Conservation (phyloP, 2,888 invertebrate species). For the Podabrus alpinus region DNA sequence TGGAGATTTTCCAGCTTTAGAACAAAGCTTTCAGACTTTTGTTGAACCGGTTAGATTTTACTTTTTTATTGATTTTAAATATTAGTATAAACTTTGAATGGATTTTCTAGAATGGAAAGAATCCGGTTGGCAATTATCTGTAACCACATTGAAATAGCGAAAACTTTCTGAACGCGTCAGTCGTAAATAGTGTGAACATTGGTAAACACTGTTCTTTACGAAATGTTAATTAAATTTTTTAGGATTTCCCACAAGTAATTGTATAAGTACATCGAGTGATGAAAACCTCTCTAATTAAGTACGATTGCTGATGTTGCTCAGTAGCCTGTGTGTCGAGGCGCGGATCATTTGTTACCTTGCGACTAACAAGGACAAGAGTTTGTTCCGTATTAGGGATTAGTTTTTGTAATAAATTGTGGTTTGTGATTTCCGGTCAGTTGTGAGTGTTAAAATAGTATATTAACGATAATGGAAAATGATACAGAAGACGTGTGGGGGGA, state of each 20-base stretch:
- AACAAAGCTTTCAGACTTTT: background rate
- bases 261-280: background rate
- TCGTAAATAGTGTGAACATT: background rate
- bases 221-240: background rate
- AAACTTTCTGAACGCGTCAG: background rate
- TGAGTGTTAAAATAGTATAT: background rate
- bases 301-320: background rate
- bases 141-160: background rate
- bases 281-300: background rate
- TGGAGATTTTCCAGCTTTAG: background rate
- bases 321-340: background rate
- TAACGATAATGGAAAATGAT: background rate
- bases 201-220: background rate
- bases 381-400: background rate
- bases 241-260: background rate
- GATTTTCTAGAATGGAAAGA: background rate
- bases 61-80: too few relatives aligned
- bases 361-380: background rate
- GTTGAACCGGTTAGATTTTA: background rate
- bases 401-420: background rate
- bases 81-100: background rate
- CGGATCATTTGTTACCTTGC: background rate
- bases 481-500: background rate
- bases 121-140: background rate
- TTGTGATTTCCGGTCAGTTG: background rate